Percentiles rank a stretch among this genome's conserved stretches.
Evolutionary conservation across 92 coral and sea anemone species (phyloP).

Genomic region (Virgularia gustaviana): DNA sequence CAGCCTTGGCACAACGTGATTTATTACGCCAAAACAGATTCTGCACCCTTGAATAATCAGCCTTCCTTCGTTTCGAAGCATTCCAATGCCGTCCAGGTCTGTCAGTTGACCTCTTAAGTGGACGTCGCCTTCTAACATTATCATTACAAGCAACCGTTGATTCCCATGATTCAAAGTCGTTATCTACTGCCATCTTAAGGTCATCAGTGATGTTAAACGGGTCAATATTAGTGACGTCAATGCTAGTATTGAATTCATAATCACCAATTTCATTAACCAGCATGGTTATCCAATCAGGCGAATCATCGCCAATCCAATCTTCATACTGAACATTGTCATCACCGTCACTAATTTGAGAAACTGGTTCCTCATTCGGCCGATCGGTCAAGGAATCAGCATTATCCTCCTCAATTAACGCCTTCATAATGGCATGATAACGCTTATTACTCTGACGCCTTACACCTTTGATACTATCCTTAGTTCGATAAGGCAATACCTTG

Average conservation of each 20-base stretch:
- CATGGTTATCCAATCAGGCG: background rate
- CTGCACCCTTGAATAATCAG: background rate
- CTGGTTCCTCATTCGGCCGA: too few relatives aligned
- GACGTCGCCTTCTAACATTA: background rate
- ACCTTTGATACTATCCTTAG: background rate
- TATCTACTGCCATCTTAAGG: background rate
- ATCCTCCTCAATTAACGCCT: background rate
- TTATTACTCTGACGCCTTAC: background rate
- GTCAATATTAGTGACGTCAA: background rate
- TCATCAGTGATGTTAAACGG: background rate
- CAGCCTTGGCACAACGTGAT: background rate
- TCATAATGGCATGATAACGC: background rate
- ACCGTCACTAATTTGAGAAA: too few relatives aligned
- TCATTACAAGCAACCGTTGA: background rate
- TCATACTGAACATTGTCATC: background rate
- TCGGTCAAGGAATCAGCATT: background rate
- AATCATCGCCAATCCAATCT: background rate
- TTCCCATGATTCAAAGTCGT: background rate
- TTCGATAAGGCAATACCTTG: background rate
- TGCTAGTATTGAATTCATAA: background rate
- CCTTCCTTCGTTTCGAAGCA: background rate
- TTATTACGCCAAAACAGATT: background rate
- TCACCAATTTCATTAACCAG: background rate
- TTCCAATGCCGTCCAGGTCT: background rate
- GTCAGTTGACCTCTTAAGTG: background rate